Conservation (phyloP, 1,140 invertebrate species). For the Copidosoma floridanum region DNA sequence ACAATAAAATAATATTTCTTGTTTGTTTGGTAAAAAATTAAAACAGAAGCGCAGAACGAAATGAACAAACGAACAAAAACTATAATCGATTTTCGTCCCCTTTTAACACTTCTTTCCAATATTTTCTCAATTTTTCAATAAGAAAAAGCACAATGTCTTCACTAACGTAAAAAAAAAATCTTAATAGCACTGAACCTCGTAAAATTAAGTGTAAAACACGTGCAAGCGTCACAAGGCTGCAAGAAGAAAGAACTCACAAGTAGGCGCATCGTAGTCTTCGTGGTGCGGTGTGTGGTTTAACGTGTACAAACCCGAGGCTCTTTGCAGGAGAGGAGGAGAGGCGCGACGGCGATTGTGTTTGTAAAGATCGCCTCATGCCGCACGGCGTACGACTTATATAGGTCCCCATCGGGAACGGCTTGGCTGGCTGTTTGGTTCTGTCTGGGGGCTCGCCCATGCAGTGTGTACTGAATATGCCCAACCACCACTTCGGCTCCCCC, state of each 20-base stretch:
- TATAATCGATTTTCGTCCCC: no score
- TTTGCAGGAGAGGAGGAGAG: slow-evolving; percentile 40
- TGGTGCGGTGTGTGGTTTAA: neutral
- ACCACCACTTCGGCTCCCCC: slow-evolving; percentile 44
- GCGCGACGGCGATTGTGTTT: slow-evolving; percentile 46
- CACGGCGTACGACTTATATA: slow-evolving; percentile 52
- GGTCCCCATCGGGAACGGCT: slow-evolving; percentile 51
- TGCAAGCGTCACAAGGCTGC: neutral
- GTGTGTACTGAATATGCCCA: no score
- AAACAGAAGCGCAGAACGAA: no score
- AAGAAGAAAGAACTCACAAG: slow-evolving; percentile 43
- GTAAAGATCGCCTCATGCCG: slow-evolving; percentile 46
- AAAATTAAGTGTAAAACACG: neutral
- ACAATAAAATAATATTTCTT: no score
- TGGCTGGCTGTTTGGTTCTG: neutral
- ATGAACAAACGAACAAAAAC: no score
- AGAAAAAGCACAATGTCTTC: no score
- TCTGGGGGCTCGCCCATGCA: slow-evolving; percentile 51
- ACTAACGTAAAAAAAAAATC: no score
- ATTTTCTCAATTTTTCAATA: no score
- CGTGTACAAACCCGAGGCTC: neutral
- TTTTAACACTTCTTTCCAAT: no score
- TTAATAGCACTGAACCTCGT: slow-evolving; percentile 7
- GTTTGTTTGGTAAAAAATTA: no score
- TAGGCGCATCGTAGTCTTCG: slow-evolving; percentile 43